phyloP scores from a whole-genome alignment of 2,888 invertebrate species.

The Drosophila neoperkinsi region DNA sequence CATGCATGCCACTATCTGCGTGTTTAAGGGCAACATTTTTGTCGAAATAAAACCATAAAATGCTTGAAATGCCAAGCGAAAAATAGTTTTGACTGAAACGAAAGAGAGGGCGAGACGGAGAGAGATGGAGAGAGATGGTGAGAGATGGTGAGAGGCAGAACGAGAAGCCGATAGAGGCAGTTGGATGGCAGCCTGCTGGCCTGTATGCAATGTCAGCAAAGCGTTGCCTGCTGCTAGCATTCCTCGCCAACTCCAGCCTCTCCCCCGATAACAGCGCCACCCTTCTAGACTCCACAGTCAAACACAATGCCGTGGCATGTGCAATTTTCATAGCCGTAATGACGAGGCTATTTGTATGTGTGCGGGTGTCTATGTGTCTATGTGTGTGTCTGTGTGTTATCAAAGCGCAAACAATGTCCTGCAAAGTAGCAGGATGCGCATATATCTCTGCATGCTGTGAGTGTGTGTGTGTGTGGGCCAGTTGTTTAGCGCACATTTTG shows the following conservation, averaged over 20 bases:
- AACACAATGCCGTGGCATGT: conserved; percentile 72
- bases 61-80: conserved; percentile 79
- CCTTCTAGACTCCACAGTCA: conserved; percentile 47
- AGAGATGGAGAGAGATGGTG: conserved; percentile 2
- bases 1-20: conserved; percentile 73
- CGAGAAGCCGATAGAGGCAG: conserved; percentile 2
- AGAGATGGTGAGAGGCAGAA: neutral
- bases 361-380: conserved; percentile 14
- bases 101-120: conserved; percentile 2
- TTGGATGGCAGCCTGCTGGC: conserved; percentile 16
- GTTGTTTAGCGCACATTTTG: conserved; percentile 65
- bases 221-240: conserved; percentile 33
- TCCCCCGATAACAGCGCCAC: conserved; percentile 1
- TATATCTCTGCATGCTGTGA: conserved; percentile 48
- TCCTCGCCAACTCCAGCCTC: conserved; percentile 12
- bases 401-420: conserved; percentile 79
- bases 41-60: conserved; percentile 79
- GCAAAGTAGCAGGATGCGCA: conserved; percentile 78
- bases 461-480: conserved; percentile 16
- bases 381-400: conserved; percentile 56
- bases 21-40: conserved; percentile 76
- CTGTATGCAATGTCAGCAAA: conserved; percentile 71
- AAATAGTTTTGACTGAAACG: conserved; percentile 75
- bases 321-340: conserved; percentile 76
- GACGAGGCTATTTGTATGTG: conserved; percentile 49